Evolutionary conservation across 2,797 vertebrate species (phyloP).

Genomic region (Darevskia mixta): DNA sequence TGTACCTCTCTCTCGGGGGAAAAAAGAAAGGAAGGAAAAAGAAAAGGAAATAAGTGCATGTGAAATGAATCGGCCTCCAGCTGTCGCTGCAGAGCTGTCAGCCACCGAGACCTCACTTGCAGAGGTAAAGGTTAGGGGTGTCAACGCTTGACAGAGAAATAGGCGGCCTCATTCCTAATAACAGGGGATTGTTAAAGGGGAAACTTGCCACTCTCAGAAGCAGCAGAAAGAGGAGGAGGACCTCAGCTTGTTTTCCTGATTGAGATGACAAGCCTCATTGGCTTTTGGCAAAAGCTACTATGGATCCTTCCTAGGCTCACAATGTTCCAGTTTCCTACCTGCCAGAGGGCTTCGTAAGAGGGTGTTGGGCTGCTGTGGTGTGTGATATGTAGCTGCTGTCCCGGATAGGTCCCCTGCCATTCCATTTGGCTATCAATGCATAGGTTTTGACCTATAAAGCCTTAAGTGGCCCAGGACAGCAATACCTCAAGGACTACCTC

Average conservation of each 20-base stretch:
- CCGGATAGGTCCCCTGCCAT: no score
- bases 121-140: neutral
- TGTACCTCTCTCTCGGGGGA: conserved; percentile 20
- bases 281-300: no score
- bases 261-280: neutral
- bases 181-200: neutral
- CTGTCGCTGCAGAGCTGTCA: neutral
- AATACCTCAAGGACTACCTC: no score
- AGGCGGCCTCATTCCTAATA: conserved; percentile 11
- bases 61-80: neutral
- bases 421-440: no score
- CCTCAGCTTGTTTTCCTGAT: neutral
- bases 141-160: conserved; percentile 31
- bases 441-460: no score
- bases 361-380: no score
- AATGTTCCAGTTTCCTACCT: neutral
- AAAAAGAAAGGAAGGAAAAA: neutral
- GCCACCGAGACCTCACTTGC: fast-evolving
- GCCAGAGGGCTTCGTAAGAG: neutral
- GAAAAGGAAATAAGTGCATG: neutral
- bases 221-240: neutral
- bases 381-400: no score
- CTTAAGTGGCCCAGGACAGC: no score
- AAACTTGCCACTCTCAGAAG: neutral
- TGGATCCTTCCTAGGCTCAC: neutral